phyloP scores from a whole-genome alignment of 2,113 vertebrate genomes.

The Anser cygnoides region DNA sequence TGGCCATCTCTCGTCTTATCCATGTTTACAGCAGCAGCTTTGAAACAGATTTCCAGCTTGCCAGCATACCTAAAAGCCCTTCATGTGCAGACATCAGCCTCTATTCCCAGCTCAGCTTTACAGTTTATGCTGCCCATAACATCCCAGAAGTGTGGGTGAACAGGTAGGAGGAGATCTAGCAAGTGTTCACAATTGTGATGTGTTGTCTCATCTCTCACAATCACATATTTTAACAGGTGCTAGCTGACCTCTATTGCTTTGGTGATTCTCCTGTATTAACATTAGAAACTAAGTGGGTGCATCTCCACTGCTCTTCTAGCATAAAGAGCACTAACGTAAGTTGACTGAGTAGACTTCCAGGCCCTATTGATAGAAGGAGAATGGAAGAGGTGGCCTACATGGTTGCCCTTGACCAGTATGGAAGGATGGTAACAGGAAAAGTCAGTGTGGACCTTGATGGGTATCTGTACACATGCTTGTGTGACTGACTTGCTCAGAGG shows the following conservation, averaged over 20 bases:
- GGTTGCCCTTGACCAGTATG: not conserved
- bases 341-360: not conserved
- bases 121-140: slow-evolving; percentile 71
- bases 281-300: not conserved
- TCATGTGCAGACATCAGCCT: not conserved
- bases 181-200: not conserved
- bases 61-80: not conserved
- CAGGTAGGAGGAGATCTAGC: slow-evolving; percentile 50
- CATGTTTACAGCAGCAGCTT: slow-evolving; percentile 67
- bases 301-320: not conserved
- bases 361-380: not conserved
- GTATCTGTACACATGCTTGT: not conserved
- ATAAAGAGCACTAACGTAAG: not conserved
- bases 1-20: slow-evolving; percentile 58
- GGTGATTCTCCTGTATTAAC: not conserved
- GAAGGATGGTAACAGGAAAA: not conserved
- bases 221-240: not conserved
- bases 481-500: not conserved
- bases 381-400: not conserved
- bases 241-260: not conserved
- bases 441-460: not conserved
- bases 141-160: slow-evolving; percentile 71
- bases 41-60: slow-evolving; percentile 66
- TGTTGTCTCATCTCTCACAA: not conserved
- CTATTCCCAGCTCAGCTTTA: slow-evolving; percentile 71